Evolutionary conservation across 2,888 invertebrate genomes (phyloP).

Genomic region (Cephus runcator): DNA sequence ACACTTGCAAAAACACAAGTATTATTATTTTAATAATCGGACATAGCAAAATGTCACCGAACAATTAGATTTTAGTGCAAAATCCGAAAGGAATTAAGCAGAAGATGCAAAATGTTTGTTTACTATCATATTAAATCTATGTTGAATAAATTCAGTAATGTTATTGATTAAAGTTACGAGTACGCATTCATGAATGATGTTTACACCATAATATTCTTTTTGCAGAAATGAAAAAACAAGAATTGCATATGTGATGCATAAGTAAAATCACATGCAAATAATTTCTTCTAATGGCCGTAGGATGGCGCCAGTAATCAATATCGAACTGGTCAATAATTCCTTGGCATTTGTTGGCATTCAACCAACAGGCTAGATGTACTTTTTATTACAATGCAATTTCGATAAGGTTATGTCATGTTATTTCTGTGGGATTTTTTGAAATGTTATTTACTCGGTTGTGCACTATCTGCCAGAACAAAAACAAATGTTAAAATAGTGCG

Average conservation of each 20-base stretch:
- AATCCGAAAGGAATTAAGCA: not conserved
- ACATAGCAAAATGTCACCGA: not conserved
- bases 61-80: not conserved
- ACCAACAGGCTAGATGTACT: not conserved
- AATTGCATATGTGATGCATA: not conserved
- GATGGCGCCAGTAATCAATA: not conserved
- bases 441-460: not conserved
- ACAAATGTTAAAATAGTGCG: not conserved
- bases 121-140: not conserved
- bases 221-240: not conserved
- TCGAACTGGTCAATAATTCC: not conserved
- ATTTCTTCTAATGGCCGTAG: not conserved
- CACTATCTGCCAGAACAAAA: not conserved
- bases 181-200: not conserved
- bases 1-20: not conserved
- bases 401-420: conserved; percentile 3
- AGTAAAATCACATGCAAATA: not conserved
- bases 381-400: not conserved
- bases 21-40: not conserved
- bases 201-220: not conserved
- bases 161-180: not conserved
- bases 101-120: not conserved
- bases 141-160: not conserved
- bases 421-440: not conserved
- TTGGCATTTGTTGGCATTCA: not conserved